Conservation (phyloP, 2,797 vertebrate genomes). For the Coluber constrictor region DNA sequence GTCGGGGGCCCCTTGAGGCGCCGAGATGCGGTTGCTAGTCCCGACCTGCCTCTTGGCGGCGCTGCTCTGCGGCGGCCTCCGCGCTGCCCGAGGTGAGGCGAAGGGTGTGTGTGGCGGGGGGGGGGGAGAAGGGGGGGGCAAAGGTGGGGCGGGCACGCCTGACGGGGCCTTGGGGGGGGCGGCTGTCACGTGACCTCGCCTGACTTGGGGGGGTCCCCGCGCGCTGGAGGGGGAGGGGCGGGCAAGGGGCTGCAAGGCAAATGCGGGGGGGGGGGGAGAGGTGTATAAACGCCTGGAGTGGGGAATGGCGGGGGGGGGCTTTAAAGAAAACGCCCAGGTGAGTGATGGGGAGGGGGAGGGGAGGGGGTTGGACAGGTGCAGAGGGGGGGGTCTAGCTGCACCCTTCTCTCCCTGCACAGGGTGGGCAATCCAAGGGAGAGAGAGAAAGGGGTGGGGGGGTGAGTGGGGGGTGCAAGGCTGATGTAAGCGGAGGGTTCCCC, state of each 20-base stretch:
- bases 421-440: too few relatives aligned
- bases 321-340: too few relatives aligned
- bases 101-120: not conserved
- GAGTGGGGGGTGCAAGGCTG: too few relatives aligned
- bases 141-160: too few relatives aligned
- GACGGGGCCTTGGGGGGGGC: too few relatives aligned
- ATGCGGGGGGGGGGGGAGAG: not conserved
- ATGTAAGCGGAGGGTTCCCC: too few relatives aligned
- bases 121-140: accelerated
- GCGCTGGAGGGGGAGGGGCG: not conserved
- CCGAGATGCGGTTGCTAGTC: conserved; percentile 35
- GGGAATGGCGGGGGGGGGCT: too few relatives aligned
- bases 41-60: conserved; percentile 46
- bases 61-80: conserved; percentile 50
- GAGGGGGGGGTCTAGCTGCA: not conserved
- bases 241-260: not conserved
- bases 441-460: too few relatives aligned
- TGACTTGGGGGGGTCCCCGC: not conserved
- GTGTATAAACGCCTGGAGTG: not conserved
- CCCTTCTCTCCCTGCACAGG: too few relatives aligned
- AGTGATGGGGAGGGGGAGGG: not conserved
- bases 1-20: not conserved
- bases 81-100: conserved; percentile 57
- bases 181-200: not conserved
- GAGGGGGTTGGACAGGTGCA: not conserved